These are phyloP conservation scores for Holcopasites calliopsidis DNA, from an alignment of 1,140 invertebrate genomes.

Conservation along the genomic window DNA sequence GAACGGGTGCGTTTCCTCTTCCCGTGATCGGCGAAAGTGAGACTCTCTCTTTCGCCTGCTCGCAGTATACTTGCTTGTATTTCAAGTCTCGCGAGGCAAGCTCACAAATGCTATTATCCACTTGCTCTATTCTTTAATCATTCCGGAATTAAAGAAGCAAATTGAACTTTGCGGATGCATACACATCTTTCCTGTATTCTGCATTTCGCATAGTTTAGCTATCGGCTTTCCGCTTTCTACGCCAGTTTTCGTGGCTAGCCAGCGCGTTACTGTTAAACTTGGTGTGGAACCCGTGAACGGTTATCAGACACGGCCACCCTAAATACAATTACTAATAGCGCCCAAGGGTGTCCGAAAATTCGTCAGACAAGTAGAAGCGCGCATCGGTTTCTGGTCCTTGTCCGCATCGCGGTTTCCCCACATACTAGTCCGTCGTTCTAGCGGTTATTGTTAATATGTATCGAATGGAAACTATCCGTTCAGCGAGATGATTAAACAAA, in stretches of 20 bases:
- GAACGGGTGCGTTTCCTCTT: background rate
- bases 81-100: background rate
- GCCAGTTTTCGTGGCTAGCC: background rate
- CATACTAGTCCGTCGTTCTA: background rate
- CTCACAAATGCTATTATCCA: background rate
- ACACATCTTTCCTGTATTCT: no score
- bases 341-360: constrained; percentile 31
- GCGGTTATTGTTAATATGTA: background rate
- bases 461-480: background rate
- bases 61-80: background rate
- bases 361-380: background rate
- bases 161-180: no score
- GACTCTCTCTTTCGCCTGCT: background rate
- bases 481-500: background rate
- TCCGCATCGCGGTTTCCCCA: background rate
- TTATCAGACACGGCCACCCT: constrained; percentile 22
- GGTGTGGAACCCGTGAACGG: constrained; percentile 23
- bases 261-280: constrained; percentile 22
- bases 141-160: background rate
- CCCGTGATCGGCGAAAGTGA: background rate
- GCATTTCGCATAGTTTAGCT: background rate
- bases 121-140: background rate
- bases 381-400: no score
- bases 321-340: constrained; percentile 53
- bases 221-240: constrained; percentile 15